Evolutionary conservation across 2,888 invertebrate species (phyloP).

Genomic region (Altica lythri): DNA sequence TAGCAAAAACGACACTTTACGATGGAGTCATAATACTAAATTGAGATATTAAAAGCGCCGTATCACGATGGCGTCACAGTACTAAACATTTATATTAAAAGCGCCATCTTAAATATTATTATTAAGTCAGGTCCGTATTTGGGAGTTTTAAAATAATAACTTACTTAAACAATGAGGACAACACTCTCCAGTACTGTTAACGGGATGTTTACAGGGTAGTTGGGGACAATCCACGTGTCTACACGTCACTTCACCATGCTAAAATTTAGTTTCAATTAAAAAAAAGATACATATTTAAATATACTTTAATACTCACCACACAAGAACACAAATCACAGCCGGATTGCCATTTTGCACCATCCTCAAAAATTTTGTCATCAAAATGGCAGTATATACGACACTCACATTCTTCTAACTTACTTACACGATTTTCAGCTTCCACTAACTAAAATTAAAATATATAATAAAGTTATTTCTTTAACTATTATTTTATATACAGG

Average conservation of each 20-base stretch:
- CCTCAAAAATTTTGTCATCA: conserved; percentile 79
- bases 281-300: conserved; percentile 21
- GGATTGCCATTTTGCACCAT: conserved; percentile 83
- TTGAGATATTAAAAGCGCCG: no score
- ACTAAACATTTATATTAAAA: no score
- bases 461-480: no score
- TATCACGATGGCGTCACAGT: no score
- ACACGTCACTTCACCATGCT: conserved; percentile 87
- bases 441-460: conserved; percentile 68
- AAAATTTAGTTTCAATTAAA: conserved; percentile 38
- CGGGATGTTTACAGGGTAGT: conserved; percentile 80
- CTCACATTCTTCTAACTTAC: conserved; percentile 84
- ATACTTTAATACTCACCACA: conserved; percentile 64
- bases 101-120: no score
- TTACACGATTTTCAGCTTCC: conserved; percentile 77
- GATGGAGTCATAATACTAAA: no score
- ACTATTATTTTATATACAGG: no score
- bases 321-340: conserved; percentile 89
- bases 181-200: conserved; percentile 77
- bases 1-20: no score
- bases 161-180: conserved; percentile 87
- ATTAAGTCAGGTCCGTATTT: no score
- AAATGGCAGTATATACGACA: conserved; percentile 86
- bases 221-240: conserved; percentile 79
- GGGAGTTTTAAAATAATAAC: conserved; percentile 54